Base-by-base conservation (phyloP, 2,113 vertebrate genomes). In the Eublepharis macularius region DNA sequence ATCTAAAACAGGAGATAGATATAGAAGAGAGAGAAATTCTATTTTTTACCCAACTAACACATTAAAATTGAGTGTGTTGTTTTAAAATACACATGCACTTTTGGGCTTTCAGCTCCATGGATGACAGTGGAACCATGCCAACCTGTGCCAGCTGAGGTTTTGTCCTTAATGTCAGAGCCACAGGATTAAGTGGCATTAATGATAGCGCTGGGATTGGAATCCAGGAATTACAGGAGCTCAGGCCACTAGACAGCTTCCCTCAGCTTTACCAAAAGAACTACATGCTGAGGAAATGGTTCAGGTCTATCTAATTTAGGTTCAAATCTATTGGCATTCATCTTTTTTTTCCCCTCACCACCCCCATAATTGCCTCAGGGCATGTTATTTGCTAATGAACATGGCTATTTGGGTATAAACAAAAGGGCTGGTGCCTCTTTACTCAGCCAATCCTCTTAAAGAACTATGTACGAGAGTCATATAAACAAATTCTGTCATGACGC, bases 301-400 rank as follows among this genome's bases (percentile, higher is more conserved):
- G 73, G 90, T 93, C 93, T 87, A 93, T 93, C 92, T 45, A 74
- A 92, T 94, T 94, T 94, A 90, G 89, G 76, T 63, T 87, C 88
- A 94, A 94, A 94, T 91, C 90, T 84, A 87, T 49, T 83, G 14
- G 80, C 74, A 82, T 80, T 86, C 39, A 49, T 51, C 26, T 14
- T 68, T 88, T 39, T 26, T 41, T 39, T 39, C 26, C 17, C 6
- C 49, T n/a, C 19, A 13, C 34, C 84, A n/a, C 68, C 21, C 63
- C 82, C 51, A 86, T 3, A 2, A 51, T 83, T 63, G 41, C 80
- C 88, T 83, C 89, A 83, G 80, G 73, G 88, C 84, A 69, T 91
- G 86, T 75, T 77, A 69, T 84, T 69, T 90, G 0, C 45, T 89
- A 88, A 94, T 90, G 87, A 93, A 82, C 2, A 0, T 0, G 0